These are phyloP conservation scores for Trichomalopsis sarcophagae DNA, from an alignment of 1,140 invertebrate genomes.

Conservation along the genomic window DNA sequence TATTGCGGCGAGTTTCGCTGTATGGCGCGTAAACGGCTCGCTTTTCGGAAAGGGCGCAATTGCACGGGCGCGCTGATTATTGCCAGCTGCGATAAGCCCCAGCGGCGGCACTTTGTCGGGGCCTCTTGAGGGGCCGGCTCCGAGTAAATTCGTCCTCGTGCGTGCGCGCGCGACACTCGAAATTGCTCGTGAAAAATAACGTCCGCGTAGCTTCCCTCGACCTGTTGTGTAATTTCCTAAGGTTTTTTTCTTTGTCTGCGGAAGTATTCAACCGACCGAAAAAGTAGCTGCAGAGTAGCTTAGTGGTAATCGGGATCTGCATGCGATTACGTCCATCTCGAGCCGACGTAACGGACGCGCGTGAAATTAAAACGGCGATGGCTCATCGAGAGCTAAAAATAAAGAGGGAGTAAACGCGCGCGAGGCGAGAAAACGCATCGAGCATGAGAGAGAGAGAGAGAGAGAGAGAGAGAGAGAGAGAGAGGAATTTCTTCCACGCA, in stretches of 20 bases:
- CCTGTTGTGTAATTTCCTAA: no score
- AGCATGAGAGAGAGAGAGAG: slow-evolving; percentile 23
- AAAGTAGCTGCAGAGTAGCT: background rate
- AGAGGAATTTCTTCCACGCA: slow-evolving; percentile 41
- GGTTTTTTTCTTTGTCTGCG: no score
- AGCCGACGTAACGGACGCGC: background rate
- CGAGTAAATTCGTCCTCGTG: background rate
- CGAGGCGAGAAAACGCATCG: slow-evolving; percentile 16
- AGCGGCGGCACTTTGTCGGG: slow-evolving; percentile 12
- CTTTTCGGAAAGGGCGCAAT: slow-evolving; percentile 48
- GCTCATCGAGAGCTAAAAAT: slow-evolving; percentile 10
- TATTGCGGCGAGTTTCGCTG: slow-evolving; percentile 58
- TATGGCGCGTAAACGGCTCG: slow-evolving; percentile 15
- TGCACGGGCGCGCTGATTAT: slow-evolving; percentile 41
- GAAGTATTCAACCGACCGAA: no score
- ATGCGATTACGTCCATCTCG: background rate
- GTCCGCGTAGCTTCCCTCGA: background rate
- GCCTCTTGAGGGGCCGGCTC: background rate
- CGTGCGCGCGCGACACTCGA: background rate
- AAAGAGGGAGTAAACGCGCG: background rate
- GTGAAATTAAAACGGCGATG: background rate
- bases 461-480: slow-evolving; percentile 23
- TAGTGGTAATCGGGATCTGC: background rate
- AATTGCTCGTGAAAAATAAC: background rate
- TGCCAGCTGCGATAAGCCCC: slow-evolving; percentile 60